Conservation (phyloP, 2,797 vertebrate species). For the Oryzias sinensis region DNA sequence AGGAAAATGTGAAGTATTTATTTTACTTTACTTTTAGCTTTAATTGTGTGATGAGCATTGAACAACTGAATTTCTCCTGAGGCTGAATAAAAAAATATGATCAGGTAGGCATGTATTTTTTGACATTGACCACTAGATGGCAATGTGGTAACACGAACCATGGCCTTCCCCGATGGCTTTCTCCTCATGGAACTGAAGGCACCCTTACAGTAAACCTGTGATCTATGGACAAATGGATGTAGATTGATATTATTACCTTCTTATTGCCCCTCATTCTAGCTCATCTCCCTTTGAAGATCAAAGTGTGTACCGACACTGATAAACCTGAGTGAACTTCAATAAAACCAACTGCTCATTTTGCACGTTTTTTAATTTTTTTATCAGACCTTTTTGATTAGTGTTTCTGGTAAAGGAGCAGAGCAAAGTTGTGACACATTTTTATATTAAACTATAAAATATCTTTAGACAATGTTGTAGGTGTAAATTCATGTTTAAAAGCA, state of each 20-base stretch:
- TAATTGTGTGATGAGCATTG: too few species aligned
- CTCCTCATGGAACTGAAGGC: constrained; percentile 5
- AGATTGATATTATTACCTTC: constrained; percentile 73
- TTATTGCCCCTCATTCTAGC: constrained; percentile 73
- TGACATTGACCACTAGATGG: constrained; percentile 62
- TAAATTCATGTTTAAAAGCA: too few species aligned
- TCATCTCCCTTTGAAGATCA: constrained; percentile 82
- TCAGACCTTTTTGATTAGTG: background rate
- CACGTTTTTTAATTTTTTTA: constrained; percentile 42
- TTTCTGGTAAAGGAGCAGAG: too few species aligned
- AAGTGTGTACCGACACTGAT: constrained; percentile 71
- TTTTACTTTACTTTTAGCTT: too few species aligned
- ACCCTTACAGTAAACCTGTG: constrained; percentile 40
- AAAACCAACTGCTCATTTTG: constrained; percentile 60
- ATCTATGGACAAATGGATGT: constrained; percentile 63
- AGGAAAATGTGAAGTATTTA: too few species aligned
- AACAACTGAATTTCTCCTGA: too few species aligned
- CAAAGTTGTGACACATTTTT: too few species aligned
- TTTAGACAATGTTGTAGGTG: too few species aligned
- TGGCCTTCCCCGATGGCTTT: too few species aligned
- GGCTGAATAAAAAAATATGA: background rate
- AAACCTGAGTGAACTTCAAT: constrained; percentile 72
- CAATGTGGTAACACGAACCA: constrained; percentile 59
- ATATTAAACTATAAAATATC: too few species aligned
- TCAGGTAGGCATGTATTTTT: background rate